A percentile compares a stretch with the other conserved stretches of the same genome.
Conservation (phyloP, 1,140 invertebrate species). For the Teleopsis dalmanni region DNA sequence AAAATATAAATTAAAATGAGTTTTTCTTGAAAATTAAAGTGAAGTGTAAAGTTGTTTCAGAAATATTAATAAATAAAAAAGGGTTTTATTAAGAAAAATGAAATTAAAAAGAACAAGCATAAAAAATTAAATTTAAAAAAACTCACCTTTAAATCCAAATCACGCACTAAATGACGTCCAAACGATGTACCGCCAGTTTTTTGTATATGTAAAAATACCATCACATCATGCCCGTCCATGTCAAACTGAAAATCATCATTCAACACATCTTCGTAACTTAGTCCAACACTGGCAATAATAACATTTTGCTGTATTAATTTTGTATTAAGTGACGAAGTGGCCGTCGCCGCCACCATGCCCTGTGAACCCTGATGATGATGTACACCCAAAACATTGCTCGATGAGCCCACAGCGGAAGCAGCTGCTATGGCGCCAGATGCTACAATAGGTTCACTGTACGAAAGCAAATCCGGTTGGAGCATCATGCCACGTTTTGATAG, state of each 20-base stretch:
- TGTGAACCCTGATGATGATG: constrained; percentile 3
- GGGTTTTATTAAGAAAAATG: too few species aligned
- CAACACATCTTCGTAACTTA: constrained; percentile 74
- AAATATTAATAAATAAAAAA: too few species aligned
- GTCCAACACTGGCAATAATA: constrained; percentile 48
- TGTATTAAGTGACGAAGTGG: constrained; percentile 21
- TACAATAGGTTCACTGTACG: constrained; percentile 33
- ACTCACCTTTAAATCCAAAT: constrained; percentile 71
- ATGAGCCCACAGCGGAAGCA: constrained; percentile 6
- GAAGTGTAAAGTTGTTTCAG: too few species aligned
- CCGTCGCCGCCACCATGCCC: not conserved
- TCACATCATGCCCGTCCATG: constrained; percentile 86
- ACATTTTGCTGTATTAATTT: constrained; percentile 38
- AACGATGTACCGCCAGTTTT: constrained; percentile 87
- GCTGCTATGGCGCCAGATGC: constrained; percentile 17
- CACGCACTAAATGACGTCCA: constrained; percentile 87
- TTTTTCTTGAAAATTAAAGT: too few species aligned
- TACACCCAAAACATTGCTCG: constrained; percentile 7
- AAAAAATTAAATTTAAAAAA: too few species aligned
- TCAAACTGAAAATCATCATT: constrained; percentile 82
- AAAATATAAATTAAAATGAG: too few species aligned
- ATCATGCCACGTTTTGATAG: constrained; percentile 54
- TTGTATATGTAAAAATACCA: constrained; percentile 98
- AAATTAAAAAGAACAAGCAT: too few species aligned
- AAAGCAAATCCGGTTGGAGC: constrained; percentile 37